A percentile compares a stretch with the other conserved stretches of the same genome.
phyloP scores from a whole-genome alignment of 2,888 invertebrate species.

The Automeris io region DNA sequence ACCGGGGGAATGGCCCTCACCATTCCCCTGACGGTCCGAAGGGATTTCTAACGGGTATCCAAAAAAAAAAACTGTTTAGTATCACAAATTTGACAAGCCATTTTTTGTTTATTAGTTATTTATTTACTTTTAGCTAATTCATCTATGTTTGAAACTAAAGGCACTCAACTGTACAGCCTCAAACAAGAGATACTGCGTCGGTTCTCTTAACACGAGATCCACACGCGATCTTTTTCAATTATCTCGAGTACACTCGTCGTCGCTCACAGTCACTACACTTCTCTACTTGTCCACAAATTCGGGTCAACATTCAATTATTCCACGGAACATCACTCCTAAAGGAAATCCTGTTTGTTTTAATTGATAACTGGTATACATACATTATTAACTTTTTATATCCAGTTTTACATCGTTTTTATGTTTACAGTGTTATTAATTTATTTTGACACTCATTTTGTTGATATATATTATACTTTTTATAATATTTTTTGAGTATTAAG shows the following conservation, averaged over 20 bases:
- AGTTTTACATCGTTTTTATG: neutral
- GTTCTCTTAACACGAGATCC: constrained; percentile 42
- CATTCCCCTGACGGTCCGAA: too few species aligned
- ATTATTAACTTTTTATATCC: too few species aligned
- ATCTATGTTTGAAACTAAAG: neutral
- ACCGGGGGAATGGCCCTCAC: too few species aligned
- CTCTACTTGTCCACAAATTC: constrained; percentile 31
- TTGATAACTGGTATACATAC: constrained; percentile 27
- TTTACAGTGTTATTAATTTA: neutral
- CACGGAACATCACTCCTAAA: constrained; percentile 24
- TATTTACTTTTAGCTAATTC: too few species aligned
- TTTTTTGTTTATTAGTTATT: too few species aligned
- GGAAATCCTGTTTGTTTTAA: constrained; percentile 26
- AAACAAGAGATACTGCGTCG: constrained; percentile 36
- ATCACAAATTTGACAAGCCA: too few species aligned
- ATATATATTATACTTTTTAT: too few species aligned
- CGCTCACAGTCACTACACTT: constrained; percentile 27
- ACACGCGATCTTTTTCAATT: constrained; percentile 67
- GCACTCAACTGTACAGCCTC: constrained; percentile 9
- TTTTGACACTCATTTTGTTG: too few species aligned
- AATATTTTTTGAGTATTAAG: too few species aligned
- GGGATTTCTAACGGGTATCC: too few species aligned
- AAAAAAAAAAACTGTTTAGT: too few species aligned
- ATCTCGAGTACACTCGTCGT: constrained; percentile 46
- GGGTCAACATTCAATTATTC: constrained; percentile 35